These are phyloP conservation scores for Chromobotia macracanthus DNA, from an alignment of 2,797 vertebrate genomes.

Conservation along the genomic window DNA sequence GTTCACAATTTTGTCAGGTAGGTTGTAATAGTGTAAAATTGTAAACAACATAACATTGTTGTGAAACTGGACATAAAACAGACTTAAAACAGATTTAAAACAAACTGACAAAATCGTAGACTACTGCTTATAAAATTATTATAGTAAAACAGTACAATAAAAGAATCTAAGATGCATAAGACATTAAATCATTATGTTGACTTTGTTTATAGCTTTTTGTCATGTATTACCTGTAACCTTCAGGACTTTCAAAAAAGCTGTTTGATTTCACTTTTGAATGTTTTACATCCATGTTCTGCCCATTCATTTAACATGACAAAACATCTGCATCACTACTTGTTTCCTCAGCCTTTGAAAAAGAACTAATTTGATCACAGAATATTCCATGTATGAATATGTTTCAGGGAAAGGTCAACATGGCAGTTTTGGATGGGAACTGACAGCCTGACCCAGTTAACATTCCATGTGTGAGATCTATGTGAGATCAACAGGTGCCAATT, in stretches of 20 bases:
- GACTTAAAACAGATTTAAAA: background rate
- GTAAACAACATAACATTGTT: background rate
- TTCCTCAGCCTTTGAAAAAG: background rate
- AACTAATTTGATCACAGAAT: conserved; percentile 13
- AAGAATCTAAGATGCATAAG: too few species aligned
- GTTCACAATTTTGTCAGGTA: background rate
- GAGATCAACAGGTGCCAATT: background rate
- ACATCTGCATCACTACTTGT: too few species aligned
- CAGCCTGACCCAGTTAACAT: background rate
- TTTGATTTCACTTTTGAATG: background rate
- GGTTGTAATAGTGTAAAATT: background rate
- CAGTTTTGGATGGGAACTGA: conserved; percentile 5
- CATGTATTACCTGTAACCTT: background rate
- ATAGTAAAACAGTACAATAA: too few species aligned
- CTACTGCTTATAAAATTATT: too few species aligned
- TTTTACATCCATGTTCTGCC: background rate
- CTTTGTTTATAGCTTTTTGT: background rate
- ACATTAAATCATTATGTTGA: too few species aligned
- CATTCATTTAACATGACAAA: background rate
- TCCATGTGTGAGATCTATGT: background rate
- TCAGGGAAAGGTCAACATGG: conserved; percentile 14
- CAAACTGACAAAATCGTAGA: background rate
- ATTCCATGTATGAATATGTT: background rate
- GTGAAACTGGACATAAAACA: too few species aligned
- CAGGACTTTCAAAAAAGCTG: background rate